Percentiles rank a stretch among this genome's conserved stretches.
Conservation (phyloP, 2,888 invertebrate species). For the Epinotia brunnichana region DNA sequence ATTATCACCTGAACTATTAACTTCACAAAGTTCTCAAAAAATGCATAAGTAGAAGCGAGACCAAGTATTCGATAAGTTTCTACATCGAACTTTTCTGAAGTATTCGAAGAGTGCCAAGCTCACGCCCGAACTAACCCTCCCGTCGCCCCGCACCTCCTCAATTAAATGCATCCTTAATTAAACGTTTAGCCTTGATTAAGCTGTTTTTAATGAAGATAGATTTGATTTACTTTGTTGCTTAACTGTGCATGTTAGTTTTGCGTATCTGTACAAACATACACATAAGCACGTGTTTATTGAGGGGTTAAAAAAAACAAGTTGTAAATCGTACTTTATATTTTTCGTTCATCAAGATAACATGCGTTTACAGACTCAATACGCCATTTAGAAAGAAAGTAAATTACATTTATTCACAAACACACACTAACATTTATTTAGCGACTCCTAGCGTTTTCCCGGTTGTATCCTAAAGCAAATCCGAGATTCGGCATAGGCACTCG, state of each 20-base stretch:
- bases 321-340: too few relatives aligned
- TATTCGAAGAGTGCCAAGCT: slow-evolving; percentile 14
- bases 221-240: neutral
- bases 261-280: too few relatives aligned
- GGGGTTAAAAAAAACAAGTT: too few relatives aligned
- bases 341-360: too few relatives aligned
- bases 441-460: too few relatives aligned
- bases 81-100: slow-evolving; percentile 8
- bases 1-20: neutral
- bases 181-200: neutral
- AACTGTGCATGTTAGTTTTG: neutral
- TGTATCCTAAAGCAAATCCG: too few relatives aligned
- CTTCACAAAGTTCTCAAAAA: slow-evolving; percentile 1
- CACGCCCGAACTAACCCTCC: slow-evolving; percentile 1
- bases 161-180: slow-evolving; percentile 19
- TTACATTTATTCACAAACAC: too few relatives aligned
- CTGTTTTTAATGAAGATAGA: slow-evolving; percentile 6
- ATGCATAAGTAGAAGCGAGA: slow-evolving; percentile 17
- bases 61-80: slow-evolving; percentile 21
- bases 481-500: too few relatives aligned
- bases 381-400: too few relatives aligned
- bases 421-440: too few relatives aligned
- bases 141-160: neutral
- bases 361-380: too few relatives aligned
- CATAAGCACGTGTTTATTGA: too few relatives aligned